A percentile compares a stretch with the other conserved stretches of the same genome.
phyloP scores from a whole-genome alignment of 2,113 vertebrate genomes.

The Burhinus bistriatus region DNA sequence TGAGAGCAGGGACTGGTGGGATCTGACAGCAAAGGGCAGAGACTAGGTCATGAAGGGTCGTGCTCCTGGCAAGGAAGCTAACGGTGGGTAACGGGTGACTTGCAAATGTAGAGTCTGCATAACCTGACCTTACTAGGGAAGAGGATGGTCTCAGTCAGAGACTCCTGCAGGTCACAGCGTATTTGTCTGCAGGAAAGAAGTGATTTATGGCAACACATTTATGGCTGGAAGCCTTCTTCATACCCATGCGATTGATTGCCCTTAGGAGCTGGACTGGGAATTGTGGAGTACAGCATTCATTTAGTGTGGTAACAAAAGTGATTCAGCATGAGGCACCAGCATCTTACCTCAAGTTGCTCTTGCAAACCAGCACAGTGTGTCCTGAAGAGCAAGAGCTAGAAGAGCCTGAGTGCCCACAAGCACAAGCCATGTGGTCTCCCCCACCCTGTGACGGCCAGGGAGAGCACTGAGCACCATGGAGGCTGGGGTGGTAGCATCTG shows the following conservation, averaged over 20 bases:
- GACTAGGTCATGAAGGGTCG: neutral
- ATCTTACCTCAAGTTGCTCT: neutral
- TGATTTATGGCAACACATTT: neutral
- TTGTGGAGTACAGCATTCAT: neutral
- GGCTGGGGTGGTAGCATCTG: neutral
- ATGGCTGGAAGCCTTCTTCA: neutral
- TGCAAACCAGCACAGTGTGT: neutral
- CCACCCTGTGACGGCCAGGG: neutral
- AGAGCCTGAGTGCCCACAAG: neutral
- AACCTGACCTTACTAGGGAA: neutral
- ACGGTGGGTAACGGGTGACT: neutral
- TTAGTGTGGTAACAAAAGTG: neutral
- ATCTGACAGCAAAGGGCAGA: neutral
- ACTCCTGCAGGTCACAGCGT: neutral
- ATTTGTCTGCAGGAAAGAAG: neutral
- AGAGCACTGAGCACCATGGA: fast-evolving
- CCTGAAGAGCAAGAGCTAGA: neutral
- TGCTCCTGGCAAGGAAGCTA: neutral
- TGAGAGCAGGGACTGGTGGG: neutral
- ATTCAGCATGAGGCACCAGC: neutral
- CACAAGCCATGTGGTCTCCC: neutral
- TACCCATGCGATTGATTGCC: neutral
- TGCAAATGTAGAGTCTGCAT: neutral
- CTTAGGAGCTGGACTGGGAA: neutral
- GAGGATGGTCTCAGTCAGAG: neutral